phyloP scores from a whole-genome alignment of 2,113 vertebrate genomes.

The Syngnathoides biaculeatus region DNA sequence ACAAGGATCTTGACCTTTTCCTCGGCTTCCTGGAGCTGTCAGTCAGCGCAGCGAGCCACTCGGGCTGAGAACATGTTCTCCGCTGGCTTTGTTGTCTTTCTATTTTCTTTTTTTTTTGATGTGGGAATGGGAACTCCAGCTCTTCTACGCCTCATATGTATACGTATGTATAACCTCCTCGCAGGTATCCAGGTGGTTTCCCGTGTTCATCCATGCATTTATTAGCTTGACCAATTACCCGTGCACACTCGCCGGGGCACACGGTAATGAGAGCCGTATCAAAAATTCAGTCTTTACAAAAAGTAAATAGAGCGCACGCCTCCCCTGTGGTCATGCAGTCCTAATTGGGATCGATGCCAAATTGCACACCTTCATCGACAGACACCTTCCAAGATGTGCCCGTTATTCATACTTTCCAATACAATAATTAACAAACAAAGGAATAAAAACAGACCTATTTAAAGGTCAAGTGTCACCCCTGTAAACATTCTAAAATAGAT shows the following conservation, averaged over 20 bases:
- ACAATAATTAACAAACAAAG: not conserved
- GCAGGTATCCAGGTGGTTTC: not conserved
- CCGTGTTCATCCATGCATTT: not conserved
- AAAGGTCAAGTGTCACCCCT: no score
- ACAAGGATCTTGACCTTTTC: slow-evolving; percentile 5
- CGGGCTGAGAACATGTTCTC: not conserved
- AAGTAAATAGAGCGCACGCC: not conserved
- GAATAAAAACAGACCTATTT: not conserved
- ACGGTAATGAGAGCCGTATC: not conserved
- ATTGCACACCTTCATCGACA: not conserved
- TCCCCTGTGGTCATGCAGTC: not conserved
- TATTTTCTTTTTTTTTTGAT: not conserved
- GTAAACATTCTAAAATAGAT: not conserved
- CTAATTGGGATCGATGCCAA: not conserved
- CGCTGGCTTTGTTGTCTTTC: not conserved
- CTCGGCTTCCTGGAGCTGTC: not conserved
- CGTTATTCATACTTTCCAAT: not conserved
- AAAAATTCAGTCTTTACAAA: slow-evolving; percentile 2
- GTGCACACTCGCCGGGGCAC: not conserved
- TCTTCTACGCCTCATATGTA: not conserved
- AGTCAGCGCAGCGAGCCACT: not conserved
- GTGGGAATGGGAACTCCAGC: not conserved
- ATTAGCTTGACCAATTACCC: not conserved
- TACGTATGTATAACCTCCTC: not conserved
- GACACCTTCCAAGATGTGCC: not conserved